phyloP scores from a whole-genome alignment of 2,888 invertebrate genomes.

The Hartigia nigra region DNA sequence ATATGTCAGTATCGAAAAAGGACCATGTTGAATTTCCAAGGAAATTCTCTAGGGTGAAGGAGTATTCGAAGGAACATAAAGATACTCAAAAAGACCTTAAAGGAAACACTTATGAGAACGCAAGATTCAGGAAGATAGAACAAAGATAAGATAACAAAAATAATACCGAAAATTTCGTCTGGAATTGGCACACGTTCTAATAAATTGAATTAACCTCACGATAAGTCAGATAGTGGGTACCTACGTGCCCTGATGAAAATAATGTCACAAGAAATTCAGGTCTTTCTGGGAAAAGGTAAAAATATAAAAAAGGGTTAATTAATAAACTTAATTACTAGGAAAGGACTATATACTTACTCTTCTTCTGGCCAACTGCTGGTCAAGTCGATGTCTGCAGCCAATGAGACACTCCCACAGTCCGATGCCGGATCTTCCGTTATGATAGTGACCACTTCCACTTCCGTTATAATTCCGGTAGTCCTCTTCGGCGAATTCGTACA shows the following conservation, averaged over 20 bases:
- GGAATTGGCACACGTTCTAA: background rate
- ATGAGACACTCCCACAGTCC: conserved; percentile 82
- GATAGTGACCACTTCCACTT: conserved; percentile 63
- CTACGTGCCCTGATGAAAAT: background rate
- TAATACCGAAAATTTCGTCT: background rate
- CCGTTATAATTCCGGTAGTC: conserved; percentile 65
- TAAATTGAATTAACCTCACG: background rate
- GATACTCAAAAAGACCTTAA: background rate
- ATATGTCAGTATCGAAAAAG: background rate
- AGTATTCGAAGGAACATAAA: background rate
- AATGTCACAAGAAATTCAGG: background rate
- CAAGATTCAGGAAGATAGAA: background rate
- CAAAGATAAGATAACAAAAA: background rate
- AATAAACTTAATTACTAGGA: background rate
- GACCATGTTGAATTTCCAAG: background rate
- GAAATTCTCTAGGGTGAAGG: background rate
- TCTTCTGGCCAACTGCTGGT: conserved; percentile 84
- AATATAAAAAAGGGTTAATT: background rate
- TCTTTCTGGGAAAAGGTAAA: background rate
- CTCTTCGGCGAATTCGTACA: conserved; percentile 75
- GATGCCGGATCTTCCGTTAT: conserved; percentile 59
- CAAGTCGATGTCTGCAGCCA: conserved; percentile 78
- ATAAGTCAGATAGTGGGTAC: background rate
- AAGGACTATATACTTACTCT: conserved; percentile 70
- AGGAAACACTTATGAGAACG: background rate